Conservation (phyloP, 1,140 invertebrate species). For the Pogonomyrmex barbatus region DNA sequence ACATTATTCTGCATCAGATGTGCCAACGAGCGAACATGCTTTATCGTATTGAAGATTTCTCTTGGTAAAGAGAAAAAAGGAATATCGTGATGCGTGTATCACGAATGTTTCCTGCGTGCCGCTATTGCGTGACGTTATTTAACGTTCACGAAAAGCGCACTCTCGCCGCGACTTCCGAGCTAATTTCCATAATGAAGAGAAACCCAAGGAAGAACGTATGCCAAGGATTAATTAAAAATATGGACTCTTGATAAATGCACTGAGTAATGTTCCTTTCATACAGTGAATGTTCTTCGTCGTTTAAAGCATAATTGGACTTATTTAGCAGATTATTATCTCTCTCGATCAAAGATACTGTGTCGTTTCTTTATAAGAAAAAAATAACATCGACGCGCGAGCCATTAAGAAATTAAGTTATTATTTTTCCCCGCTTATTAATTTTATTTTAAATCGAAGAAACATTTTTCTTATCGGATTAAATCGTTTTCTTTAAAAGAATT, state of each 20-base stretch:
- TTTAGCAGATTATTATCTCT: background rate
- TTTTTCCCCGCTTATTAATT: background rate
- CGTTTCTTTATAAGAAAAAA: background rate
- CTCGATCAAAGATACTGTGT: background rate
- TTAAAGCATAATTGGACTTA: slow-evolving; percentile 3
- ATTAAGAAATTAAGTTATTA: slow-evolving; percentile 33
- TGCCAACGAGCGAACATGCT: background rate
- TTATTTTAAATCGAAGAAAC: slow-evolving; percentile 14
- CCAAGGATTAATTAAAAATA: slow-evolving; percentile 57
- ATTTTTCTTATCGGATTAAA: background rate
- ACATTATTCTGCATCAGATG: background rate
- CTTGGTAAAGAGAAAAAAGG: background rate
- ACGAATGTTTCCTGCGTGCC: background rate
- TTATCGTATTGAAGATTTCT: slow-evolving; percentile 34
- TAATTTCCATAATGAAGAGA: slow-evolving; percentile 46
- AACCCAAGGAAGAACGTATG: slow-evolving; percentile 9
- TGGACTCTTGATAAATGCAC: slow-evolving; percentile 18
- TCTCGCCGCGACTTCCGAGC: slow-evolving; percentile 20
- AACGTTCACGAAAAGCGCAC: slow-evolving; percentile 23
- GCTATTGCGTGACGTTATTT: slow-evolving; percentile 21
- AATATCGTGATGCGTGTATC: background rate
- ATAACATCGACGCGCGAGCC: background rate
- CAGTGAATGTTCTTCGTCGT: background rate
- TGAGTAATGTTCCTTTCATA: slow-evolving; percentile 1
- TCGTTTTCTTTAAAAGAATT: background rate